Percentiles rank a stretch among this genome's conserved stretches.
These are phyloP conservation scores for Hetaerina titia DNA, from an alignment of 2,888 invertebrate genomes.

Conservation along the genomic window DNA sequence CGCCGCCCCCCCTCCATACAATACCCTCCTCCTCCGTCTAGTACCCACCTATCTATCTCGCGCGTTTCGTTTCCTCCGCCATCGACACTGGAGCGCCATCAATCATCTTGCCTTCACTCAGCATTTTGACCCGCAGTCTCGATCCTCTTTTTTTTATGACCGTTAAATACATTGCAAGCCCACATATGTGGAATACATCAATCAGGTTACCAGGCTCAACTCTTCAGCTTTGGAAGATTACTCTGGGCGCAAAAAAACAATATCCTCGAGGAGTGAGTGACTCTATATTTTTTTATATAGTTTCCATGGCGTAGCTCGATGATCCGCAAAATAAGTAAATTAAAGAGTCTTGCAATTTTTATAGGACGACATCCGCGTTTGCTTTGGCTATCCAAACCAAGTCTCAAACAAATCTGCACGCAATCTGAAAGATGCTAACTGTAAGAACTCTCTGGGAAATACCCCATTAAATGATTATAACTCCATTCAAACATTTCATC, in stretches of 20 bases:
- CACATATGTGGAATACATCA: slow-evolving; percentile 20
- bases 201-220: background rate
- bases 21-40: background rate
- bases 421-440: too few relatives aligned
- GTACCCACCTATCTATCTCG: too few relatives aligned
- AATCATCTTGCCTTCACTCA: background rate
- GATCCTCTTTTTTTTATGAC: background rate
- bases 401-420: too few relatives aligned
- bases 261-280: background rate
- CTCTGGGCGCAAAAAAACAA: background rate
- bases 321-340: background rate
- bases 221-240: background rate
- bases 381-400: too few relatives aligned
- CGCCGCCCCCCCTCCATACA: background rate
- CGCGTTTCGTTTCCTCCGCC: background rate
- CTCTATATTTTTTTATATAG: background rate
- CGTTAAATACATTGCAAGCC: background rate
- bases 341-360: background rate
- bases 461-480: too few relatives aligned
- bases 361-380: background rate
- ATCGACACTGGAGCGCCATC: background rate
- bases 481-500: too few relatives aligned
- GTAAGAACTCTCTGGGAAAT: too few relatives aligned
- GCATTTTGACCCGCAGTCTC: background rate
- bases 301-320: background rate